Evolutionary conservation across 1,140 invertebrate species (phyloP).

Genomic region (Colletes latitarsis): DNA sequence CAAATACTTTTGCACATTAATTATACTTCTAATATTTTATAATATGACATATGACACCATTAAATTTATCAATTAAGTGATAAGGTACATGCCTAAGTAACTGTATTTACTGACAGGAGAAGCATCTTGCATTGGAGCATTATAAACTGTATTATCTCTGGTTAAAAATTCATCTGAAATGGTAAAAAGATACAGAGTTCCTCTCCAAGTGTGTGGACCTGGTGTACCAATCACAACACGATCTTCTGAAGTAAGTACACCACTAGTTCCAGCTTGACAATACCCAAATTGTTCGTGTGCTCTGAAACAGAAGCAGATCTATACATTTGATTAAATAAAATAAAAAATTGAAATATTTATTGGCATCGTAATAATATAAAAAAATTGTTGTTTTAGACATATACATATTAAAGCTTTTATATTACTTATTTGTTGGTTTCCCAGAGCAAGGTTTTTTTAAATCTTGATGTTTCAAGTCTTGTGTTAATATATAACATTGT

Average conservation of each 20-base stretch:
- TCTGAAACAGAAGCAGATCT: slow-evolving; percentile 78
- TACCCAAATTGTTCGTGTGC: slow-evolving; percentile 93
- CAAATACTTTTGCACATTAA: not conserved
- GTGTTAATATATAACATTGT: slow-evolving; percentile 92
- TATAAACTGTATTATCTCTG: slow-evolving; percentile 90
- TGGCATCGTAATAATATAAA: no score
- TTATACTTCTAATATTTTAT: not conserved
- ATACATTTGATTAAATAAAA: slow-evolving; percentile 23
- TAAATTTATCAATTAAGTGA: not conserved
- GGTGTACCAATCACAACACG: slow-evolving; percentile 92
- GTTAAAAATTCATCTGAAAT: slow-evolving; percentile 88
- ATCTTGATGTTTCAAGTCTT: slow-evolving; percentile 87
- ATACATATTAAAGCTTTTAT: slow-evolving; percentile 5
- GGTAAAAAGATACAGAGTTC: slow-evolving; percentile 91
- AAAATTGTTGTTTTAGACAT: slow-evolving; percentile 7
- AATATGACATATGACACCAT: not conserved
- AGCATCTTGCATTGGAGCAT: slow-evolving; percentile 85
- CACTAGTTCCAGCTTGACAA: slow-evolving; percentile 96
- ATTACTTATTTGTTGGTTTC: slow-evolving; percentile 86
- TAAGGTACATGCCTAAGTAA: slow-evolving; percentile 86
- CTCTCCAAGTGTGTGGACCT: slow-evolving; percentile 93
- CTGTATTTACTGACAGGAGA: slow-evolving; percentile 93
- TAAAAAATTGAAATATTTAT: slow-evolving; percentile 24
- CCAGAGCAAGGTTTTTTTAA: slow-evolving; percentile 91
- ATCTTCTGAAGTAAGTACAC: slow-evolving; percentile 89